A percentile compares a stretch with the other conserved stretches of the same genome.
Conservation (phyloP, 64 coral and sea anemone species). For the Montipora foliosa region DNA sequence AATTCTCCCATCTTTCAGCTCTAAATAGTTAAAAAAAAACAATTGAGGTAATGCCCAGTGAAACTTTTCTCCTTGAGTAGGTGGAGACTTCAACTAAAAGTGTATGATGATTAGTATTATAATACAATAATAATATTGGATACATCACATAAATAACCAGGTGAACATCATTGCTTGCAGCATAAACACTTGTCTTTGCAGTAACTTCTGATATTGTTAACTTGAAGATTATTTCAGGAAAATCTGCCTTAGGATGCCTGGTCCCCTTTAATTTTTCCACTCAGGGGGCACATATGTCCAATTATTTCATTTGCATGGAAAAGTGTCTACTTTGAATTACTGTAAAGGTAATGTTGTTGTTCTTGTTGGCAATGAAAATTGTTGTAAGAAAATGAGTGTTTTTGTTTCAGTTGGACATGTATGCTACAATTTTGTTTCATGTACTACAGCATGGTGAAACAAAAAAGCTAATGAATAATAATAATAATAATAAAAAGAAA, state of each 20-base stretch:
- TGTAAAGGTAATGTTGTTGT: neutral
- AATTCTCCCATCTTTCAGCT: slow-evolving; percentile 31
- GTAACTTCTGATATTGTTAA: neutral
- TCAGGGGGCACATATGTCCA: neutral
- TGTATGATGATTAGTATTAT: neutral
- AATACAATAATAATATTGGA: neutral
- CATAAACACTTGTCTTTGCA: neutral
- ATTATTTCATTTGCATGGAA: neutral
- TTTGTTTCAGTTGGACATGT: neutral
- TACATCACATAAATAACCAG: neutral
- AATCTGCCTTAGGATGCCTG: neutral
- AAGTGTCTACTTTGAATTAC: neutral
- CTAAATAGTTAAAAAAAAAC: neutral
- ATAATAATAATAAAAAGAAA: neutral
- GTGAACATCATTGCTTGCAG: neutral
- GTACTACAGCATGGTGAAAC: neutral
- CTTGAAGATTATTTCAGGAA: neutral
- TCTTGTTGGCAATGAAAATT: neutral
- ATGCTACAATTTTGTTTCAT: neutral
- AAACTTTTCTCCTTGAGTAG: too few species aligned
- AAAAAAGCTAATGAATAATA: too few species aligned
- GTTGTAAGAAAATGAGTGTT: neutral
- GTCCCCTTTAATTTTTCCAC: too few species aligned
- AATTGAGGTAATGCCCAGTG: neutral
- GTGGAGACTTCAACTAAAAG: neutral